phyloP scores from a whole-genome alignment of 1,140 invertebrate species.

The Geopemphigus sp. region DNA sequence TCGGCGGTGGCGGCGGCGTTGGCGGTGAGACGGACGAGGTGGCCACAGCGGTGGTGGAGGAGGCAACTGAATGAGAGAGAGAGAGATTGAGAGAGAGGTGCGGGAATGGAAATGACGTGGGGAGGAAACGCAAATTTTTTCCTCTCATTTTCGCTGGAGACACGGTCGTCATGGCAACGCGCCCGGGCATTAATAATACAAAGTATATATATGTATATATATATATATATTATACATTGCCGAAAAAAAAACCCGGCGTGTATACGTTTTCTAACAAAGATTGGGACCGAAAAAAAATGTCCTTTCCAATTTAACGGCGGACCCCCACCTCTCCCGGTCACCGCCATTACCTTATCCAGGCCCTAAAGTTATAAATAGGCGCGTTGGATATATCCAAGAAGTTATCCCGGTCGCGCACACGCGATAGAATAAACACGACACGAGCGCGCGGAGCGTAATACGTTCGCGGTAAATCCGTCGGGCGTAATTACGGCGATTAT shows the following conservation, averaged over 20 bases:
- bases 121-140: constrained; percentile 49
- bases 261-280: constrained; percentile 33
- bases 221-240: not conserved
- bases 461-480: too few relatives aligned
- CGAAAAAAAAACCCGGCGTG: constrained; percentile 29
- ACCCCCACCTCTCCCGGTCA: constrained; percentile 21
- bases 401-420: not conserved
- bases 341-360: too few relatives aligned
- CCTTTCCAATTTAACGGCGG: constrained; percentile 45
- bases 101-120: constrained; percentile 41
- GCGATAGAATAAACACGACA: not conserved
- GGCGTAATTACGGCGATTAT: too few relatives aligned
- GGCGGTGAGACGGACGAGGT: not conserved
- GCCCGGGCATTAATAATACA: constrained; percentile 50
- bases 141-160: constrained; percentile 49
- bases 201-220: constrained; percentile 9
- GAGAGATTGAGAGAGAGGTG: not conserved
- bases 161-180: constrained; percentile 39
- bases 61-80: not conserved
- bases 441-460: too few relatives aligned
- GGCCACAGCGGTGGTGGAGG: not conserved
- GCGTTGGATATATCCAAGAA: not conserved
- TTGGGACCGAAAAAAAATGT: constrained; percentile 43
- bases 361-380: constrained; percentile 30
- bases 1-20: not conserved